phyloP scores from a whole-genome alignment of 1,140 invertebrate genomes.

The Bathynomus jamesi region DNA sequence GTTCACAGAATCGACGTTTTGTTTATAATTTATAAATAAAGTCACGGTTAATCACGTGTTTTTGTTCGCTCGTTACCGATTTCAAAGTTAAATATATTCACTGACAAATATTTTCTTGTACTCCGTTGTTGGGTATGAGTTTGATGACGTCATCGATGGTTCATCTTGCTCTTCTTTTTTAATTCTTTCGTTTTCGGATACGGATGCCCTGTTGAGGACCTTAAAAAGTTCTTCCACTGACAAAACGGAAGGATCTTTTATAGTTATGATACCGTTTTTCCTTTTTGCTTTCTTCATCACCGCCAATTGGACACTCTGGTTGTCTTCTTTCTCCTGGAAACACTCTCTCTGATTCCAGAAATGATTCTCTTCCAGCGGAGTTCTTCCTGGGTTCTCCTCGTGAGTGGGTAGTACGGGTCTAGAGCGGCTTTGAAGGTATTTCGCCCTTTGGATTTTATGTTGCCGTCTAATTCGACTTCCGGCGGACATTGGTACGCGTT shows the following conservation, averaged over 20 bases:
- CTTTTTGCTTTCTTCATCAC: slow-evolving; percentile 27
- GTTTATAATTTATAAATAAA: too few species aligned
- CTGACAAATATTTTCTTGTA: background rate
- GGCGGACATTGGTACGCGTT: slow-evolving; percentile 20
- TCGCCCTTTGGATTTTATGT: slow-evolving; percentile 35
- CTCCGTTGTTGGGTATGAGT: background rate
- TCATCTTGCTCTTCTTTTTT: background rate
- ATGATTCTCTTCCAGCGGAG: too few species aligned
- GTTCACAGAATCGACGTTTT: too few species aligned
- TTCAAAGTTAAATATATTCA: background rate
- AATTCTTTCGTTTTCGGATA: background rate
- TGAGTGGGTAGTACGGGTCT: too few species aligned
- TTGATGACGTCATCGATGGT: background rate
- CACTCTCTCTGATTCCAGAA: too few species aligned
- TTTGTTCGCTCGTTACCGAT: too few species aligned
- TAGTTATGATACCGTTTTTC: slow-evolving; percentile 35
- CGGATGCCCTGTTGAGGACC: slow-evolving; percentile 28
- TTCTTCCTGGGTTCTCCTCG: too few species aligned
- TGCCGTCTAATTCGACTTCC: slow-evolving; percentile 28
- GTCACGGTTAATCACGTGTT: too few species aligned
- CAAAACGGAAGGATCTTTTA: slow-evolving; percentile 31
- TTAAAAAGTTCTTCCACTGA: slow-evolving; percentile 34
- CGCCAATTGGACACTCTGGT: slow-evolving; percentile 24
- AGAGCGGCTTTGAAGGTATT: slow-evolving; percentile 23
- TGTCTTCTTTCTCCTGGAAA: too few species aligned